Percentiles rank a stretch among this genome's conserved stretches.
Conservation (phyloP, 35 echinoderm and acorn worm genomes). For the Diadema setosum region DNA sequence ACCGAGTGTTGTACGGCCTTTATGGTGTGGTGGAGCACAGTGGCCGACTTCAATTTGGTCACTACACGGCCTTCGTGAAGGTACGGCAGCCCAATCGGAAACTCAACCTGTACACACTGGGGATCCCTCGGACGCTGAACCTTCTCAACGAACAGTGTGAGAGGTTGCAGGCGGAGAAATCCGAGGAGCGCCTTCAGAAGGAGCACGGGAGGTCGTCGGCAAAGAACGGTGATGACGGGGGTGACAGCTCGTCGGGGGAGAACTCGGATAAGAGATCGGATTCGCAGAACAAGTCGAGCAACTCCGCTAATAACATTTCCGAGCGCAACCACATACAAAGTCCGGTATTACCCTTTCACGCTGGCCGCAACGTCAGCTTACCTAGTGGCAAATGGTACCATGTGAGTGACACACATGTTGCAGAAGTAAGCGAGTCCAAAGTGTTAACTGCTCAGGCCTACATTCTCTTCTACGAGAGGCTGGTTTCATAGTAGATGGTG, state of each 20-base stretch:
- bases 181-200: not conserved
- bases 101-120: constrained; percentile 46
- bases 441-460: constrained; percentile 92
- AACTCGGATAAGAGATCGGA: not conserved
- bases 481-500: constrained; percentile 20
- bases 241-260: not conserved
- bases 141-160: constrained; percentile 25
- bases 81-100: constrained; percentile 69
- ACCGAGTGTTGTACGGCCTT: constrained; percentile 73
- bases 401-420: constrained; percentile 94
- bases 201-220: not conserved
- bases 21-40: constrained; percentile 95
- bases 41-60: constrained; percentile 86
- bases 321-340: constrained; percentile 35
- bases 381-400: constrained; percentile 92
- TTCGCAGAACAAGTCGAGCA: not conserved
- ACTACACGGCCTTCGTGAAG: constrained; percentile 95
- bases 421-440: constrained; percentile 75
- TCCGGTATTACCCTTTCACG: not conserved
- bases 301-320: not conserved
- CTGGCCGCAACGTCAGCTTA: constrained; percentile 12
- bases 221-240: constrained; percentile 2
- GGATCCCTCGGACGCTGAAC: constrained; percentile 65
- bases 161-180: not conserved
- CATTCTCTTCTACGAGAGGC: constrained; percentile 92